A percentile compares a stretch with the other conserved stretches of the same genome.
phyloP scores from a whole-genome alignment of 2,888 invertebrate genomes.

The Drosophila pseudotakahashii region DNA sequence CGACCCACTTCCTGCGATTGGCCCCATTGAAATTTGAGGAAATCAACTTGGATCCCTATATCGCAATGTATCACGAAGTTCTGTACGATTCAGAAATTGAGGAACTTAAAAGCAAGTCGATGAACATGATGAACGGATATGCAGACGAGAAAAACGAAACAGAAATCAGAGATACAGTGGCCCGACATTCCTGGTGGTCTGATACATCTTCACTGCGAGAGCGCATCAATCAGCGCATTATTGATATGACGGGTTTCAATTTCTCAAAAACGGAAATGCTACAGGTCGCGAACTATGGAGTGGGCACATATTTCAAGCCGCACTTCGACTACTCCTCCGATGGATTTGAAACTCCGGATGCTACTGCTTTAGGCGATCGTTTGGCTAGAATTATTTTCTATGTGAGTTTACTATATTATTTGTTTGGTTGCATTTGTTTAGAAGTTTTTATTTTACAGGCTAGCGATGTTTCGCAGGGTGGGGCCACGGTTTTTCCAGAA shows the following conservation, averaged over 20 bases:
- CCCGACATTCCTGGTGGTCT: constrained; percentile 7
- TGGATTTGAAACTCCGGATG: constrained; percentile 13
- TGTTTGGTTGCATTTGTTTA: neutral
- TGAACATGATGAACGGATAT: constrained; percentile 6
- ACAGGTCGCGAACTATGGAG: constrained; percentile 30
- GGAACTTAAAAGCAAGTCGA: constrained; percentile 3
- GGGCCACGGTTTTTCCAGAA: constrained; percentile 33
- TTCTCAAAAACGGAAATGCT: constrained; percentile 2
- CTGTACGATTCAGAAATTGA: constrained; percentile 32
- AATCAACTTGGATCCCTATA: constrained; percentile 29
- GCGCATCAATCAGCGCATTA: constrained; percentile 31
- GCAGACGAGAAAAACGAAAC: constrained; percentile 6
- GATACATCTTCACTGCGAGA: neutral
- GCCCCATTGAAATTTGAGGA: constrained; percentile 41
- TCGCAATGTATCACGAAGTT: constrained; percentile 39
- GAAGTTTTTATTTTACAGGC: constrained; percentile 1
- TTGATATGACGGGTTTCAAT: constrained; percentile 33
- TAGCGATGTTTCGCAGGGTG: constrained; percentile 33
- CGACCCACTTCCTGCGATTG: constrained; percentile 29
- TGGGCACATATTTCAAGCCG: constrained; percentile 26
- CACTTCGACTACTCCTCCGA: constrained; percentile 34
- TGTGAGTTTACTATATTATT: neutral
- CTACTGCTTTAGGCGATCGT: constrained; percentile 10
- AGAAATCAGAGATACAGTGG: constrained; percentile 15
- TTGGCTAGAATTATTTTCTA: constrained; percentile 31